These are phyloP conservation scores for Syrrhaptes paradoxus DNA, from an alignment of 2,113 vertebrate species.

Conservation along the genomic window DNA sequence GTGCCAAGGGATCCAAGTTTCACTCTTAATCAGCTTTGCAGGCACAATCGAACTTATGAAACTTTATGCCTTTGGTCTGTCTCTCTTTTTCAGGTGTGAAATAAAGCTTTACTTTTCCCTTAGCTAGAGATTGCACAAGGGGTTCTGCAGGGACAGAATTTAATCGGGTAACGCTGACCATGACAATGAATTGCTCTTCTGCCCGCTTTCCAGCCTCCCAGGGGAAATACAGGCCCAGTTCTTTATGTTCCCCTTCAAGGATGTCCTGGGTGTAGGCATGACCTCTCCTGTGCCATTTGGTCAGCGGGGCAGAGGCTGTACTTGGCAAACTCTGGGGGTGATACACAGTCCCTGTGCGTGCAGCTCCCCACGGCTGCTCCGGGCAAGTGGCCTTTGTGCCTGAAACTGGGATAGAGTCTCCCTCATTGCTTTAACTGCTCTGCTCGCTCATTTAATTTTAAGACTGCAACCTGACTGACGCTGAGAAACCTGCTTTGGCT, in stretches of 20 bases:
- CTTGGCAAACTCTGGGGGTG: neutral
- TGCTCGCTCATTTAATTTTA: neutral
- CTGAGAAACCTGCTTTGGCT: neutral
- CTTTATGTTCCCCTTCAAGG: neutral
- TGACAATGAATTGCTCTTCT: neutral
- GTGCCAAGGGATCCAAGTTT: neutral
- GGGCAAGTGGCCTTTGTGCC: no score
- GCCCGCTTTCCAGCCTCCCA: neutral
- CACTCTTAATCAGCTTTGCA: neutral
- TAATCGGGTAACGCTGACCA: neutral
- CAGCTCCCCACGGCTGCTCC: neutral
- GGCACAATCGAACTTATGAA: neutral
- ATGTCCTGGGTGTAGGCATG: neutral
- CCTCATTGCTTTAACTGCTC: fast-evolving
- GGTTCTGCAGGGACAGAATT: neutral
- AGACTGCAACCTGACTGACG: neutral
- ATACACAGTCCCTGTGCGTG: fast-evolving
- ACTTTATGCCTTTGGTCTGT: neutral
- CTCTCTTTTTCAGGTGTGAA: neutral
- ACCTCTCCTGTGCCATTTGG: neutral
- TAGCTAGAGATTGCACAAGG: neutral
- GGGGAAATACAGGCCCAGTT: neutral
- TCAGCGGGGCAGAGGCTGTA: fast-evolving
- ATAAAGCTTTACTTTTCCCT: neutral
- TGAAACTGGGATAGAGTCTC: no score